Conservation (phyloP, 2,797 vertebrate species). For the Oreonectes daqikongensis region DNA sequence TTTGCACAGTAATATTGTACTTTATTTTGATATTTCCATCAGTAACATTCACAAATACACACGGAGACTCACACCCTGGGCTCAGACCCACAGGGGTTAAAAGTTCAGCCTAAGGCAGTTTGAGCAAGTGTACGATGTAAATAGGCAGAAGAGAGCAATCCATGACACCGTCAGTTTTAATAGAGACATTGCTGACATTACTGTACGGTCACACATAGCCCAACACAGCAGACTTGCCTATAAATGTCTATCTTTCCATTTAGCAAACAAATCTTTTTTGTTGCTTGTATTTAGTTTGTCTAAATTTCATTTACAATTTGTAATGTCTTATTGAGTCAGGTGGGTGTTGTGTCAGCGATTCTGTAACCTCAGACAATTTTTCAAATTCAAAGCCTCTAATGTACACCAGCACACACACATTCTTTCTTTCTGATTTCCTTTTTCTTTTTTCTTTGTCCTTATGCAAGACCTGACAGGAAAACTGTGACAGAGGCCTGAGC, state of each 20-base stretch:
- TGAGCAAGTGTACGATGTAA: slow-evolving; percentile 33
- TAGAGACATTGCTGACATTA: slow-evolving; percentile 68
- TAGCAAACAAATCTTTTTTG: slow-evolving; percentile 37
- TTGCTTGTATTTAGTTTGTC: slow-evolving; percentile 47
- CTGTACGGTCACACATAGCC: slow-evolving; percentile 67
- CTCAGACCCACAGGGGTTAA: slow-evolving; percentile 66
- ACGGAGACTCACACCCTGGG: not conserved
- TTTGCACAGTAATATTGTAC: not conserved
- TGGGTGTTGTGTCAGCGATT: slow-evolving; percentile 23
- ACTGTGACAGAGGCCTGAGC: slow-evolving; percentile 56
- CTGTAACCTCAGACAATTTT: slow-evolving; percentile 22
- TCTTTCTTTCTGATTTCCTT: slow-evolving; percentile 6
- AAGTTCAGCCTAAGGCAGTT: slow-evolving; percentile 66
- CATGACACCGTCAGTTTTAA: slow-evolving; percentile 74
- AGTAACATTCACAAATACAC: slow-evolving; percentile 37
- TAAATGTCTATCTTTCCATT: slow-evolving; percentile 48
- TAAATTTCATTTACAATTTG: slow-evolving; percentile 56
- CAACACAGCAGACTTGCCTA: slow-evolving; percentile 64
- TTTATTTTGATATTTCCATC: slow-evolving; percentile 19
- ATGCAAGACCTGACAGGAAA: slow-evolving; percentile 54
- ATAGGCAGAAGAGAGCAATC: slow-evolving; percentile 28
- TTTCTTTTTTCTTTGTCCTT: slow-evolving; percentile 36
- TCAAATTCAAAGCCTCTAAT: slow-evolving; percentile 46
- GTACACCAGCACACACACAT: slow-evolving; percentile 20
- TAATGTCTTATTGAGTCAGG: slow-evolving; percentile 50